Evolutionary conservation across 2,797 vertebrate genomes (phyloP).

Genomic region (Hipposideros larvatus): DNA sequence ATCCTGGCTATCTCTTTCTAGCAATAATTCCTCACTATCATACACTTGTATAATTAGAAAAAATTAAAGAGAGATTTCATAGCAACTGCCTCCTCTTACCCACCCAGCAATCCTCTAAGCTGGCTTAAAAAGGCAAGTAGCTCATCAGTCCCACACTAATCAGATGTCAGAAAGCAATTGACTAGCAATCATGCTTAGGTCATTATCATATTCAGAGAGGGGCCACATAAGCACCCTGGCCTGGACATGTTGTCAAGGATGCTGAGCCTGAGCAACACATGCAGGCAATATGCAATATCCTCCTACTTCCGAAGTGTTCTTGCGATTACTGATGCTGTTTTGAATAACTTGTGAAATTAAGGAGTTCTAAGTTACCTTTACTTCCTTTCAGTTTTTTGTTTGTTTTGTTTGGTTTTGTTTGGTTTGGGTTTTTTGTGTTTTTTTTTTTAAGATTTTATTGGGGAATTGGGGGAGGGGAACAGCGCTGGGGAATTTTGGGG

Average conservation of each 20-base stretch:
- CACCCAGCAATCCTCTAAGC: background rate
- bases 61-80: background rate
- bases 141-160: background rate
- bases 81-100: background rate
- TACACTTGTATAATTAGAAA: slow-evolving; percentile 21
- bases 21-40: slow-evolving; percentile 1
- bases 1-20: background rate
- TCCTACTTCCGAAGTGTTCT: background rate
- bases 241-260: background rate
- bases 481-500: too few relatives aligned
- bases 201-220: background rate
- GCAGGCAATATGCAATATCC: background rate
- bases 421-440: too few relatives aligned
- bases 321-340: background rate
- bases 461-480: too few relatives aligned
- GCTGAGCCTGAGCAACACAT: background rate
- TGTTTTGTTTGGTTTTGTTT: background rate
- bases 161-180: slow-evolving; percentile 19
- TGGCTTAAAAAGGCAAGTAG: background rate
- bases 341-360: slow-evolving; percentile 33
- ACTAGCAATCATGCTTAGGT: background rate
- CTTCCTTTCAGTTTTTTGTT: background rate
- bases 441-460: too few relatives aligned
- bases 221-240: background rate
- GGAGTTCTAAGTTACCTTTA: background rate